Base-by-base conservation (phyloP, 2,888 invertebrate species). In the Sicus ferrugineus region DNA sequence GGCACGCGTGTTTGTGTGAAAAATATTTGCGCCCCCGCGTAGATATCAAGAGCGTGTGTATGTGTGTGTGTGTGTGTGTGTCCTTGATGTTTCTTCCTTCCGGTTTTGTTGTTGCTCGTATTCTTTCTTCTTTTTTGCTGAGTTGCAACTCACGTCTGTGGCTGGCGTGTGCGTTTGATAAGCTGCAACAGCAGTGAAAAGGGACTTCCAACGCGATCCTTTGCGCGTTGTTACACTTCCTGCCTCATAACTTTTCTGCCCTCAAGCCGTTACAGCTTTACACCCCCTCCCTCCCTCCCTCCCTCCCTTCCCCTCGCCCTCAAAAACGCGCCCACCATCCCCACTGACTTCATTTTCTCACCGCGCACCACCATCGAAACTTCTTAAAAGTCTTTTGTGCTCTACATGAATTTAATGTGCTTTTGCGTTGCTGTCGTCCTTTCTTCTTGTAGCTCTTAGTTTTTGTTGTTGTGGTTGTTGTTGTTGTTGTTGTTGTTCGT, bases 1-100 rank as follows among this genome's bases (percentile, higher is more conserved):
- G n/a, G n/a, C n/a, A n/a, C n/a, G n/a, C n/a, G n/a, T n/a, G n/a
- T n/a, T n/a, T n/a, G n/a, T n/a, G n/a, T n/a, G n/a, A n/a, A n/a
- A n/a, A n/a, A n/a, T n/a, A n/a, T n/a, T n/a, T n/a, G n/a, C n/a
- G n/a, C n/a, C n/a, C n/a, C n/a, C n/a, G n/a, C n/a, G n/a, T n/a
- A n/a, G n/a, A n/a, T n/a, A n/a, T n/a, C n/a, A n/a, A n/a, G n/a
- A n/a, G n/a, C n/a, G n/a, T n/a, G n/a, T n/a, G n/a, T n/a, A 67
- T 72, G 65, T 61, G 62, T 66, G 19, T 56, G 50, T 59, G 46
- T 59, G 11, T 70, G 56, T 71, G 19, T 42, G 38, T 72, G 62
- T 61, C 69, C 50, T 67, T 59, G 70, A 34, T 46, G 71, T 58
- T 73, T 34, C 75, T 80, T 80, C 75, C 80, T 80, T 80, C 80